Percentiles rank a stretch among this genome's conserved stretches.
These are phyloP conservation scores for Proterorhinus semilunaris DNA, from an alignment of 2,113 vertebrate species.

Conservation along the genomic window DNA sequence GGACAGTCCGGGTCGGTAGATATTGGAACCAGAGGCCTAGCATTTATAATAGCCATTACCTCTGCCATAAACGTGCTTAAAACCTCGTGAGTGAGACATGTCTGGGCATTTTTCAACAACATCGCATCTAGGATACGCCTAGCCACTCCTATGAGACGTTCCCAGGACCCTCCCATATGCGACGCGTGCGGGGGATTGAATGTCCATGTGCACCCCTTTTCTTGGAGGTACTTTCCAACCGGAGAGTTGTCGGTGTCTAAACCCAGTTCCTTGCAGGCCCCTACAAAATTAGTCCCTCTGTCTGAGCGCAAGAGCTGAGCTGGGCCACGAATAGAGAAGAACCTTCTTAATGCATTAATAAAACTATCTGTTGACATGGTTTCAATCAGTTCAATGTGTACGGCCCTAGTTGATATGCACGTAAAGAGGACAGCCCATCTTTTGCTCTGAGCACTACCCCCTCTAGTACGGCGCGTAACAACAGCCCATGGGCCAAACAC, in stretches of 20 bases:
- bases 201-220: neutral
- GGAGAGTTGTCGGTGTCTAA: neutral
- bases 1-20: too few relatives aligned
- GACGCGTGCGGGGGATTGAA: constrained; percentile 15
- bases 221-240: neutral
- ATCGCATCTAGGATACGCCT: constrained; percentile 12
- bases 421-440: neutral
- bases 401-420: neutral
- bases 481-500: neutral
- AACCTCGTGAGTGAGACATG: neutral
- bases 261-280: neutral
- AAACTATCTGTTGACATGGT: constrained; percentile 7
- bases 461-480: neutral
- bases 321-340: neutral
- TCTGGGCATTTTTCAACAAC: neutral
- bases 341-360: constrained; percentile 2
- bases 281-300: constrained; percentile 9
- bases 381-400: constrained; percentile 7
- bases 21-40: too few relatives aligned
- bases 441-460: constrained; percentile 2
- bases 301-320: constrained; percentile 8
- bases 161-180: constrained; percentile 10
- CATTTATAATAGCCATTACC: neutral
- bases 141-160: constrained; percentile 11
- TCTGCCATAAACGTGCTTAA: neutral